Evolutionary conservation across 2,113 vertebrate genomes (phyloP), one percentile per base, ranked within the genome.

Genomic region (Osmerus mordax): DNA sequence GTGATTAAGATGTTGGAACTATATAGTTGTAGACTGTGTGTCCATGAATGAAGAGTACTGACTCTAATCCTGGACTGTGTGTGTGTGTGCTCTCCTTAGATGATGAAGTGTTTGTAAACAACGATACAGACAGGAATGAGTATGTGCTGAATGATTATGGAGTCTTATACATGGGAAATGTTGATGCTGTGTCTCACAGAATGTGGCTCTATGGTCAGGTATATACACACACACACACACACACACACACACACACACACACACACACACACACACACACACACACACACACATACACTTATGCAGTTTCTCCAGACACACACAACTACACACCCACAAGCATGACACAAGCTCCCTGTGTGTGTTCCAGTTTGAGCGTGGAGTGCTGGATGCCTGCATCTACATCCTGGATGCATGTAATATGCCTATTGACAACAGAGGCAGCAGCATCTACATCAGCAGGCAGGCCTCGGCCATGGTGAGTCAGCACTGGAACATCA

Each of bases 191-290:
- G 14, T 69, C 77, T 5, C 54, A 12, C 1, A 92, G 94, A 32
- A 88, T 86, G 80, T 99, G 97, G 97, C 89, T 92, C 74, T 98
- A 89, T 0, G 97, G 96, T 23, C 96, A 98, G 95, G 97, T 96
- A 88, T 92, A 69, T 19, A 65, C 16, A 58, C 12, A 32, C 11
- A n/a, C 25, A 47, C 41, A 47, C 1, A 7, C 9, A 9, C 8
- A 9, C 8, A 1, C 36, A 41, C 8, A 87, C 91, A 65, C 15
- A 59, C 1, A 28, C 65, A 18, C n/a, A 69, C 18, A 23, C 25
- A 53, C 47, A 51, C 52, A 28, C 52, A 72, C 54, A 59, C 25
- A n/a, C 7, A 19, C 55, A 65, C 58, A 28, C 11, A 19, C 0
- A 61, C 41, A 62, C 67, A 18, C n/a, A 69, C 18, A 23, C 25